Evolutionary conservation across 2,113 vertebrate species (phyloP), one percentile per base, ranked within the genome.

Genomic region (Eolophus roseicapilla): DNA sequence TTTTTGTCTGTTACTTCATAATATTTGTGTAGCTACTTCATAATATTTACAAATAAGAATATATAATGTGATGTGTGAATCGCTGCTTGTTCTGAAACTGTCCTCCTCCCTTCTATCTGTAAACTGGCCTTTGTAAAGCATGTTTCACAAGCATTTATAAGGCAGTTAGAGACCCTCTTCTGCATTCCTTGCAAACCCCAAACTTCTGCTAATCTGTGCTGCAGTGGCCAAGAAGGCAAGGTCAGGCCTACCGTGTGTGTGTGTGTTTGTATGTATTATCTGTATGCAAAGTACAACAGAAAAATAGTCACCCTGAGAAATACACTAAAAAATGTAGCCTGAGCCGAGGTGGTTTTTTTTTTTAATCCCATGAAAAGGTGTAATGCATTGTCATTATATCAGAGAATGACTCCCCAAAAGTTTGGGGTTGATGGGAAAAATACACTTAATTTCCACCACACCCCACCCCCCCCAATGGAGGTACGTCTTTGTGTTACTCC

Each of bases 201-300:
- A 96, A 93, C 86, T 97, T 94, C 80, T 90, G 46, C 68, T 96
- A 91, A 94, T 93, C 91, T 95, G 62, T 73, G 57, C 81, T 92
- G 67, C 74, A 46, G 69, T 89, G 59, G 4, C 57, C 75, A 92
- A 60, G 91, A 84, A 95, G 81, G 92, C 92, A 96, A 84, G 83
- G 86, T 94, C 81, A 76, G 95, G 92, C 93, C 96, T 89, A 96
- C 78, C n/a, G 79, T 2, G 3, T 47, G 39, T 37, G 39, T 37
- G 70, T 78, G 89, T 87, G 96, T 96, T 87, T 85, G 82, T 92
- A 25, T 84, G 46, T 71, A 65, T 94, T 91, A 90, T 78, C 86
- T 90, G 52, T 53, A 73, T 92, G 81, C 75, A 41, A 85, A 95
- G 37, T 75, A 92, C 47, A 87, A 71, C 77, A 85, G 90, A 93